These are phyloP conservation scores for Crypturellus undulatus DNA, from an alignment of 2,113 vertebrate genomes.

Conservation along the genomic window DNA sequence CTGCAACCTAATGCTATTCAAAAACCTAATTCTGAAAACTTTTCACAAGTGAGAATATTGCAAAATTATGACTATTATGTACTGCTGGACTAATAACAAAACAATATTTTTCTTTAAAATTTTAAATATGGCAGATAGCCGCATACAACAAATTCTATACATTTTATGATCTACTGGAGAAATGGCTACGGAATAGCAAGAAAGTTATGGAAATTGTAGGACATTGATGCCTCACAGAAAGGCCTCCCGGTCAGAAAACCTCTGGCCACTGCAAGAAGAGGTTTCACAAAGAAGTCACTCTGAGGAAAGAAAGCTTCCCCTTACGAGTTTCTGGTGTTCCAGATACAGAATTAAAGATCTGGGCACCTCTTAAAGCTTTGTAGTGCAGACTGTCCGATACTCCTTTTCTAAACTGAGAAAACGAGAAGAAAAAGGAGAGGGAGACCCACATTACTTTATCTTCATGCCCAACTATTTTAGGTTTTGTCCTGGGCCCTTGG, in stretches of 20 bases:
- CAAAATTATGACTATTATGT: neutral
- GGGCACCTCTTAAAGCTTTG: neutral
- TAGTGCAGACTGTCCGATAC: neutral
- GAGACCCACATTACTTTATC: neutral
- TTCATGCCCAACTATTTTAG: neutral
- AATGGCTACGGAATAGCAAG: neutral
- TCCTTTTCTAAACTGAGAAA: neutral
- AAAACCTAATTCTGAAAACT: neutral
- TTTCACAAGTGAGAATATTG: neutral
- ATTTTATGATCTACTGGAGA: slow-evolving; percentile 36
- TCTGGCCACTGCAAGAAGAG: neutral
- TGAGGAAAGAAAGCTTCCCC: neutral
- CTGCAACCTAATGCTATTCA: neutral
- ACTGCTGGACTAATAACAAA: neutral
- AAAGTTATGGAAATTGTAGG: neutral
- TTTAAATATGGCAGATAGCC: neutral
- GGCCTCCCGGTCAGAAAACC: neutral
- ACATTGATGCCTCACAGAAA: neutral
- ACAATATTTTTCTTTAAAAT: neutral
- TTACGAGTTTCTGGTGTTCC: neutral
- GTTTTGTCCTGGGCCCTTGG: neutral
- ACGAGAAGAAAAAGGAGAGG: neutral
- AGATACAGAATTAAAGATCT: neutral
- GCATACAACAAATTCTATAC: slow-evolving; percentile 40
- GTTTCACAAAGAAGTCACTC: neutral